Percentiles rank a stretch among this genome's conserved stretches.
phyloP scores from a whole-genome alignment of 2,113 vertebrate species.

The Chaetodon trifascialis region DNA sequence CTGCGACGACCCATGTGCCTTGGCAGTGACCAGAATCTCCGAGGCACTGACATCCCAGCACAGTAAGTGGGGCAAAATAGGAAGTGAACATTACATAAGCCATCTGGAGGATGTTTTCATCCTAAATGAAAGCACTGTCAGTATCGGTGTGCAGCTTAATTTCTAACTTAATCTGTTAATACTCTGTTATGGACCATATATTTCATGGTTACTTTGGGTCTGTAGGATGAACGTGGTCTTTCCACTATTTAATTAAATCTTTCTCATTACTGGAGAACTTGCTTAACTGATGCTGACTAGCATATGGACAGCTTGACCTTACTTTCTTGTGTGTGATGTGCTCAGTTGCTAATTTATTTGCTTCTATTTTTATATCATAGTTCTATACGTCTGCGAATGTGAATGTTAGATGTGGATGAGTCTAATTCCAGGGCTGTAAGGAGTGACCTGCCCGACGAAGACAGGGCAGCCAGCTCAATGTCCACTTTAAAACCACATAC shows the following conservation, averaged over 20 bases:
- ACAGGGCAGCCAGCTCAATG: background rate
- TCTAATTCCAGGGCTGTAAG: background rate
- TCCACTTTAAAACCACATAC: slow-evolving; percentile 26
- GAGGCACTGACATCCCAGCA: slow-evolving; percentile 90
- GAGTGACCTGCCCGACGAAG: background rate
- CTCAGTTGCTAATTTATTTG: background rate
- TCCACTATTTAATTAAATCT: background rate
- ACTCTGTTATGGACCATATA: background rate
- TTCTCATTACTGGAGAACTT: background rate
- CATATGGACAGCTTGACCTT: background rate
- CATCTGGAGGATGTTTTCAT: slow-evolving; percentile 49
- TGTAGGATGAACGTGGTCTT: background rate
- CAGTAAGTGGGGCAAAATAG: slow-evolving; percentile 87
- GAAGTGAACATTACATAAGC: slow-evolving; percentile 77
- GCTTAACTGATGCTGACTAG: background rate
- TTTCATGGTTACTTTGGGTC: background rate
- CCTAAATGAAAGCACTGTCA: slow-evolving; percentile 35
- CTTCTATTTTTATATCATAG: background rate
- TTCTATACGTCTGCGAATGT: background rate
- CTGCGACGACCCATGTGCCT: slow-evolving; percentile 92
- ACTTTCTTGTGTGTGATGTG: background rate
- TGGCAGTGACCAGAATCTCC: slow-evolving; percentile 98
- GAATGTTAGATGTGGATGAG: background rate
- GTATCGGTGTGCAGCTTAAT: background rate
- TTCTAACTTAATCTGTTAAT: background rate